A percentile compares a stretch with the other conserved stretches of the same genome.
These are phyloP conservation scores for Drosophila pallidifrons DNA, from an alignment of 1,140 invertebrate genomes.

Conservation along the genomic window DNA sequence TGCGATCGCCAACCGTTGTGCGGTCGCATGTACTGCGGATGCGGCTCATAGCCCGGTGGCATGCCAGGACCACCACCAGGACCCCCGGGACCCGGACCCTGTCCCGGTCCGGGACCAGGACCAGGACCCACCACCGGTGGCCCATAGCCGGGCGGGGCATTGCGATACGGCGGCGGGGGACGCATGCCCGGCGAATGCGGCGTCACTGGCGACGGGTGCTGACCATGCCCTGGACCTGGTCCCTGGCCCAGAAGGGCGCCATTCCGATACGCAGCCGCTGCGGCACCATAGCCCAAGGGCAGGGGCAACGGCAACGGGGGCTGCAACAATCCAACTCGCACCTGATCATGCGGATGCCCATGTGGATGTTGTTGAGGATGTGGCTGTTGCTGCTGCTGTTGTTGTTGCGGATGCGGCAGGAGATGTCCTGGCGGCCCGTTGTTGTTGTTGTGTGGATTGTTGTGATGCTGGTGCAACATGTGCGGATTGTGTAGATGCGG, in stretches of 20 bases:
- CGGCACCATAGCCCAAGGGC: slow-evolving; percentile 40
- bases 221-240: slow-evolving; percentile 21
- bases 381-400: slow-evolving; percentile 39
- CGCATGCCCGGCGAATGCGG: slow-evolving; percentile 54
- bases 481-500: slow-evolving; percentile 66
- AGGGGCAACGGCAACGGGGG: slow-evolving; percentile 43
- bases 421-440: slow-evolving; percentile 47
- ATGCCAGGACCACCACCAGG: neutral
- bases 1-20: slow-evolving; percentile 74
- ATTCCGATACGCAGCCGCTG: slow-evolving; percentile 57
- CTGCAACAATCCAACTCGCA: slow-evolving; percentile 68
- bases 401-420: slow-evolving; percentile 56
- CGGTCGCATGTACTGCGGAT: slow-evolving; percentile 65
- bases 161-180: slow-evolving; percentile 54
- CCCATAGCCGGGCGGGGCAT: slow-evolving; percentile 57
- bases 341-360: slow-evolving; percentile 55
- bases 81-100: slow-evolving; percentile 2
- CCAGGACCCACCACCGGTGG: slow-evolving; percentile 17
- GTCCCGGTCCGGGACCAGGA: slow-evolving; percentile 16
- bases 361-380: slow-evolving; percentile 43
- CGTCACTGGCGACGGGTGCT: slow-evolving; percentile 32
- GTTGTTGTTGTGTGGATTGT: slow-evolving; percentile 22
- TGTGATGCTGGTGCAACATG: slow-evolving; percentile 60
- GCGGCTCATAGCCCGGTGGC: slow-evolving; percentile 45
- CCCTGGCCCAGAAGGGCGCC: slow-evolving; percentile 64